Base-by-base conservation (phyloP, 2,113 vertebrate species). In the Boulengerochromis microlepis region DNA sequence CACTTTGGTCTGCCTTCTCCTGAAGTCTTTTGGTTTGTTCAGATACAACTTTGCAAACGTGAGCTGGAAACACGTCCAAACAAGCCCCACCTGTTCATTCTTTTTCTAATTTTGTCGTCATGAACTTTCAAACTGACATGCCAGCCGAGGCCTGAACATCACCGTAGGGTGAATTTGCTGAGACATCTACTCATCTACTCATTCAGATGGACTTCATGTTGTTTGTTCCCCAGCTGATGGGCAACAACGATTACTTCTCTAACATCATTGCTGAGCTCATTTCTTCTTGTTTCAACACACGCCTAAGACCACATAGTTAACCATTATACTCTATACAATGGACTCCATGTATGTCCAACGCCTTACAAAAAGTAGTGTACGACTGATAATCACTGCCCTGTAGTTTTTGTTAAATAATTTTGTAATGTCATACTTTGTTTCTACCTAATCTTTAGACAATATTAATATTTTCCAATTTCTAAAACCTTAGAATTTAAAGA, bases 171-270 rank as follows among this genome's bases (percentile, higher is more conserved):
- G 13, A 74, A 45, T 45, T 26, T 74, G 8, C 22, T 4, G 4
- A 42, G 0, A 45, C 0, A 4, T 22, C 19, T 10, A n/a, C 29
- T 26, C 24, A 26, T 26, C 24, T 26, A 3, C 8, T n/a, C 18
- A 38, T 10, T 10, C 35, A 38, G 35, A 52, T 19, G 47, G 18
- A 52, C 47, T 50, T 50, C 47, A 8, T 50, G 7, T 50, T 50
- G 45, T 47, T 18, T 50, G 47, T 9, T 52, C 50, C 50, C 19
- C 4, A 19, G 22, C 22, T 3, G 3, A 33, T 10, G 29, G 0
- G 29, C 29, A 64, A 29, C 26, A 1, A 61, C 26, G 1, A 7
- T 64, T 64, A 19, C 59, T 64, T 33, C 59, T 33, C 29, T 19
- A 31, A 61, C 8, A 0, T 33, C 29, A 64, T 18, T 6, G 16